Evolutionary conservation across 64 coral and sea anemone genomes (phyloP), one percentile per base, ranked within the genome.

Genomic region (Acropora yongei): DNA sequence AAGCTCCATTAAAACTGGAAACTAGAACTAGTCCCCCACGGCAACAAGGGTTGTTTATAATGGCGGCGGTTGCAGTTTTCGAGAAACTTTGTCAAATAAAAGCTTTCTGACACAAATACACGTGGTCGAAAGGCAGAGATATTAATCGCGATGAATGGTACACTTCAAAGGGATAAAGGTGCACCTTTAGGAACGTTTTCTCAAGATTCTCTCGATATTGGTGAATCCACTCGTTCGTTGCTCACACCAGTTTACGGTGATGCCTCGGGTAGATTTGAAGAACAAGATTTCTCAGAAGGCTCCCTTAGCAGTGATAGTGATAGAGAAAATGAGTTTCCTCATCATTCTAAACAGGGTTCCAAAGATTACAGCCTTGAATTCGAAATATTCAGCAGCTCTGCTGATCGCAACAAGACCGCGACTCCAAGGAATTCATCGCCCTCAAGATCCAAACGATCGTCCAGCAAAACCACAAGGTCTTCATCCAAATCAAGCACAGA

Each of bases 211-310:
- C 68, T 93, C 30, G 30, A 30, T 30, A 30, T 30, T 80, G 95
- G 95, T 49, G 91, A 97, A 72, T 97, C 95, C 41, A 97, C 95
- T 77, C 82, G 92, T 10, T 97, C 95, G 42, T 79, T 97, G 78
- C 89, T 97, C 2, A 91, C 92, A 1, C 95, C 95, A 42, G 72
- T 90, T 65, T 68, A 50, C 78, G 43, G 47, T 5, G 40, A 80
- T 74, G 19, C 17, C 49, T 51, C 6, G 10, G 10, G 43, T 49
- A n/a, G 30, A 84, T 65, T 94, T 86, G 57, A 68, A 78, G 41
- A 57, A 19, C 58, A 44, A 2, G 92, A 86, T 68, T 72, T 94
- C n/a, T 94, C 92, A 6, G 92, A 89, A 53, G 92, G 92, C 57
- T 90, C 79, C 76, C 76, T 94, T 47, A 94, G 92, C 80, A 83